A percentile compares a stretch with the other conserved stretches of the same genome.
Conservation (phyloP, 2,797 vertebrate genomes). For the Schizopygopsis malacanthus region DNA sequence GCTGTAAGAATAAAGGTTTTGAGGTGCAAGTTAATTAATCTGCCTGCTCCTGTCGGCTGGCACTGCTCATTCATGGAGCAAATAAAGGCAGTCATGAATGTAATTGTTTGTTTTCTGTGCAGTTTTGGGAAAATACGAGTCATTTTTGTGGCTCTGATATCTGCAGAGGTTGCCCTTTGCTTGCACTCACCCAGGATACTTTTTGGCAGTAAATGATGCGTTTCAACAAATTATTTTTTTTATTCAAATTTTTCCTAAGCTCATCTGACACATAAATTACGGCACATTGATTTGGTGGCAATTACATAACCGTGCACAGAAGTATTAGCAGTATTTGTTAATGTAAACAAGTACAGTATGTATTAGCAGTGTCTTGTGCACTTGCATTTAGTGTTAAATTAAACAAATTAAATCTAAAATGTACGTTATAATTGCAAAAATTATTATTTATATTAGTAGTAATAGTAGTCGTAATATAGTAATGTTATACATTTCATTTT, state of each 20-base stretch:
- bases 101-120: constrained; percentile 92
- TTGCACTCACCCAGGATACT: constrained; percentile 29
- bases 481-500: too few relatives aligned
- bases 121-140: constrained; percentile 68
- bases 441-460: background rate
- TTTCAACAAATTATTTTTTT: constrained; percentile 46
- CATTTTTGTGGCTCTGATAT: constrained; percentile 70
- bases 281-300: constrained; percentile 1
- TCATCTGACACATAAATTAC: constrained; percentile 32
- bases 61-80: constrained; percentile 88
- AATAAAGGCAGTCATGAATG: constrained; percentile 93
- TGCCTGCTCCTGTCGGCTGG: constrained; percentile 85
- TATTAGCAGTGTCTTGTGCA: background rate
- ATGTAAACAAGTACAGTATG: background rate
- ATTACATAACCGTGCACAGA: background rate
- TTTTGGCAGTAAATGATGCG: constrained; percentile 50
- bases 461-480: background rate
- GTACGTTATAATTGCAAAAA: background rate
- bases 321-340: background rate
- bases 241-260: constrained; percentile 5
- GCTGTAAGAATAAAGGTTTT: constrained; percentile 84
- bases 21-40: constrained; percentile 92
- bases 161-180: constrained; percentile 76
- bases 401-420: background rate
- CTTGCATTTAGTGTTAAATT: background rate